Evolutionary conservation across 2,113 vertebrate genomes (phyloP).

Genomic region (Passer montanus): DNA sequence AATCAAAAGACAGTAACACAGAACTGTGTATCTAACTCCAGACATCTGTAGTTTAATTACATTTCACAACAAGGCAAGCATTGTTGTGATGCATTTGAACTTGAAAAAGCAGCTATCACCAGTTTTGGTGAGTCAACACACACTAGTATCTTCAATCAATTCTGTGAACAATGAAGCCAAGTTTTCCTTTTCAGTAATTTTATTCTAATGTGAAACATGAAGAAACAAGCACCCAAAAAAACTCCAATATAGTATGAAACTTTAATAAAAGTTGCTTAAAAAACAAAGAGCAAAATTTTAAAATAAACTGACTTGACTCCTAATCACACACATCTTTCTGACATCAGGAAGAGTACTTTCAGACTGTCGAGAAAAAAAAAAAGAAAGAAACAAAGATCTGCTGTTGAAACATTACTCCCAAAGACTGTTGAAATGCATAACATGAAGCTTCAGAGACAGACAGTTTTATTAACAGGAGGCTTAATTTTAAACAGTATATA

Average conservation of each 20-base stretch:
- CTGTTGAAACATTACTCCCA: slow-evolving; percentile 71
- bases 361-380: slow-evolving; percentile 41
- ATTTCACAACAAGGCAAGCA: slow-evolving; percentile 71
- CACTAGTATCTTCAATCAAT: slow-evolving; percentile 60
- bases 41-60: slow-evolving; percentile 68
- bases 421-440: slow-evolving; percentile 72
- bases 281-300: slow-evolving; percentile 67
- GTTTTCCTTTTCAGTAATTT: slow-evolving; percentile 71
- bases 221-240: slow-evolving; percentile 72
- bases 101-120: slow-evolving; percentile 57
- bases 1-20: slow-evolving; percentile 1
- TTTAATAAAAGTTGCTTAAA: slow-evolving; percentile 73
- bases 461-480: slow-evolving; percentile 92
- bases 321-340: slow-evolving; percentile 68
- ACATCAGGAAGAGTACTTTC: slow-evolving; percentile 64
- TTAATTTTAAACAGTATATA: slow-evolving; percentile 82
- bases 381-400: slow-evolving; percentile 34
- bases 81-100: slow-evolving; percentile 61
- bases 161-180: slow-evolving; percentile 69
- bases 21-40: slow-evolving; percentile 53
- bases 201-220: slow-evolving; percentile 71
- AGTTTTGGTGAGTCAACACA: slow-evolving; percentile 34
- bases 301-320: slow-evolving; percentile 69
- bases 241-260: slow-evolving; percentile 72
- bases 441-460: slow-evolving; percentile 79